Percentiles rank a stretch among this genome's conserved stretches.
Evolutionary conservation across 2,888 invertebrate genomes (phyloP).

Genomic region (Philopedon plagiatum): DNA sequence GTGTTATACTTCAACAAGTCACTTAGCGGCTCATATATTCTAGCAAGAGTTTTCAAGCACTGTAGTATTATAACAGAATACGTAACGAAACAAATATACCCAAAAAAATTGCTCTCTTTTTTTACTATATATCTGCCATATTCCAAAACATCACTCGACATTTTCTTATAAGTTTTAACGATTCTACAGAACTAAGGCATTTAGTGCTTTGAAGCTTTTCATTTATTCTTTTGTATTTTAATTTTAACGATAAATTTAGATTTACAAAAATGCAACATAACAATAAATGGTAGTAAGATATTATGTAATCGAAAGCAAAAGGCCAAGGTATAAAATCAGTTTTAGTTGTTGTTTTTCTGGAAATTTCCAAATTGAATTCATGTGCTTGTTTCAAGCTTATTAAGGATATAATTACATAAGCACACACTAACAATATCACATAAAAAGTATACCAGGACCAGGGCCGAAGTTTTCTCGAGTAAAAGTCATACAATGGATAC

Average conservation of each 20-base stretch:
- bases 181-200: neutral
- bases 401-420: too few relatives aligned
- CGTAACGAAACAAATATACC: neutral
- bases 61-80: neutral
- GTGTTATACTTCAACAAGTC: neutral
- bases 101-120: slow-evolving; percentile 1
- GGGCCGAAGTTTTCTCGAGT: too few relatives aligned
- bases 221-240: slow-evolving; percentile 5
- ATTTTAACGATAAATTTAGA: neutral
- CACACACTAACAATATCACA: too few relatives aligned
- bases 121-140: neutral
- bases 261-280: neutral
- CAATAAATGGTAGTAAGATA: neutral
- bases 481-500: too few relatives aligned
- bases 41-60: neutral
- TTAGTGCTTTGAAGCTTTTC: neutral
- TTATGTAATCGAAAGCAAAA: neutral
- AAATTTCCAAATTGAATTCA: too few relatives aligned
- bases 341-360: too few relatives aligned
- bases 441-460: too few relatives aligned
- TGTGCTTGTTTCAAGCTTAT: too few relatives aligned
- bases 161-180: neutral
- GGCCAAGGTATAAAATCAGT: neutral
- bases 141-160: slow-evolving; percentile 3
- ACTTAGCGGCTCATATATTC: slow-evolving; percentile 4